Percentiles rank a stretch among this genome's conserved stretches.
These are phyloP conservation scores for Lycorma delicatula DNA, from an alignment of 1,140 invertebrate genomes.

Conservation along the genomic window DNA sequence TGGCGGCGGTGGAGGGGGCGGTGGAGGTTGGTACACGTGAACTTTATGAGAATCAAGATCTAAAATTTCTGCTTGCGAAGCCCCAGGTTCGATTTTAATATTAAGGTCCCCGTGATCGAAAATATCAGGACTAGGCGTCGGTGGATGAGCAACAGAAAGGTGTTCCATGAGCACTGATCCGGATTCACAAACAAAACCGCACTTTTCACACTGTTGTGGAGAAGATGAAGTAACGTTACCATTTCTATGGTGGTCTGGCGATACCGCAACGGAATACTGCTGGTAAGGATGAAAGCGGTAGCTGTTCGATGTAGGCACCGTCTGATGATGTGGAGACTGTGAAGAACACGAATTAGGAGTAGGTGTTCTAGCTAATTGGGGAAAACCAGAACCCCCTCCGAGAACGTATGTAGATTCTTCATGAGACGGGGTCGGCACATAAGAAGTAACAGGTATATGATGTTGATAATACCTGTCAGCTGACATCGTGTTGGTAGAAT, in stretches of 20 bases:
- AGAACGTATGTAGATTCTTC: constrained; percentile 33
- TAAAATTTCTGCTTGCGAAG: constrained; percentile 65
- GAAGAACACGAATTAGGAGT: constrained; percentile 12
- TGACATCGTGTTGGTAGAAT: constrained; percentile 33
- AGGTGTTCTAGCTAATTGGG: constrained; percentile 27
- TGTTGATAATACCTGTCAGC: constrained; percentile 8
- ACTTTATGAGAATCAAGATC: constrained; percentile 85
- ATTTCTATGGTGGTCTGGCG: constrained; percentile 39
- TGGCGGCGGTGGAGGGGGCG: constrained; percentile 30
- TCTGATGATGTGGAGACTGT: constrained; percentile 19
- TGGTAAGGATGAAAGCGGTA: constrained; percentile 36
- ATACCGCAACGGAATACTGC: constrained; percentile 38
- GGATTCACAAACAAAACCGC: constrained; percentile 64
- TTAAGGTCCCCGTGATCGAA: constrained; percentile 27
- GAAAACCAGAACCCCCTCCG: constrained; percentile 34
- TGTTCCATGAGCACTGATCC: constrained; percentile 60
- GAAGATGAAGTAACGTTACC: constrained; percentile 45
- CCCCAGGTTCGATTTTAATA: constrained; percentile 46
- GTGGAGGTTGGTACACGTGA: constrained; percentile 47
- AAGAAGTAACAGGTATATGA: background rate
- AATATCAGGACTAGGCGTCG: constrained; percentile 41
- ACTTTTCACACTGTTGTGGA: constrained; percentile 69
- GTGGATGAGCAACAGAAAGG: constrained; percentile 54
- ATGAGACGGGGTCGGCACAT: background rate
- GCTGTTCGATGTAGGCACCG: constrained; percentile 13